Percentiles rank a stretch among this genome's conserved stretches.
These are phyloP conservation scores for Pelmatolapia mariae DNA, from an alignment of 2,113 vertebrate species.

Conservation along the genomic window DNA sequence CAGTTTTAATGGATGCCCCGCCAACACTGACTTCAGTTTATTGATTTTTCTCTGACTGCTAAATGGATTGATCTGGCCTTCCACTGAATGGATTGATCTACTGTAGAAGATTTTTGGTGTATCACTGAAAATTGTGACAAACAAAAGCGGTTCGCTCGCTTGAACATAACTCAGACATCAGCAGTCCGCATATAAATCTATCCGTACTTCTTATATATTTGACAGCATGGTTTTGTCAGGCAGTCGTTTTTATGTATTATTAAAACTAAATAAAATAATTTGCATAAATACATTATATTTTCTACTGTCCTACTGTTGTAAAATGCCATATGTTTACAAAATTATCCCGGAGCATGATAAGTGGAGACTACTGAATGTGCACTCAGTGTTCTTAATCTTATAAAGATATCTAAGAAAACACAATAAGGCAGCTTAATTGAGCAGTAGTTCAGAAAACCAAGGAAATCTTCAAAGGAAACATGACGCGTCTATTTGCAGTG, in stretches of 20 bases:
- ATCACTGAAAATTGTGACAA: neutral
- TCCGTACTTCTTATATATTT: neutral
- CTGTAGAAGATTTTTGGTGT: neutral
- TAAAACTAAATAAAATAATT: neutral
- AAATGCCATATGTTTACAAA: neutral
- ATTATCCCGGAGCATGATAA: neutral
- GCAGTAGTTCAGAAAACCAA: neutral
- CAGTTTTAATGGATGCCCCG: conserved; percentile 8
- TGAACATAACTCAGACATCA: neutral
- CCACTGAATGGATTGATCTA: neutral
- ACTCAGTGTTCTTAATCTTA: neutral
- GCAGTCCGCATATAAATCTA: neutral
- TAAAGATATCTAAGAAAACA: neutral
- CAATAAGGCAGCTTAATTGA: neutral
- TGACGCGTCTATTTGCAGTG: neutral
- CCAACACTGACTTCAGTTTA: conserved; percentile 8
- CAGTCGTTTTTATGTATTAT: neutral
- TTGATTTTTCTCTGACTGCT: conserved; percentile 24
- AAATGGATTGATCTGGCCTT: neutral
- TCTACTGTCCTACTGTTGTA: neutral
- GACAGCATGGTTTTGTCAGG: neutral
- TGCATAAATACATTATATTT: neutral
- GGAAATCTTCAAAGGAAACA: neutral
- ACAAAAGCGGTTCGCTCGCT: neutral
- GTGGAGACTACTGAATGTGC: neutral